A percentile compares a stretch with the other conserved stretches of the same genome.
These are phyloP conservation scores for Dolomedes plantarius DNA, from an alignment of 2,888 invertebrate genomes.

Conservation along the genomic window DNA sequence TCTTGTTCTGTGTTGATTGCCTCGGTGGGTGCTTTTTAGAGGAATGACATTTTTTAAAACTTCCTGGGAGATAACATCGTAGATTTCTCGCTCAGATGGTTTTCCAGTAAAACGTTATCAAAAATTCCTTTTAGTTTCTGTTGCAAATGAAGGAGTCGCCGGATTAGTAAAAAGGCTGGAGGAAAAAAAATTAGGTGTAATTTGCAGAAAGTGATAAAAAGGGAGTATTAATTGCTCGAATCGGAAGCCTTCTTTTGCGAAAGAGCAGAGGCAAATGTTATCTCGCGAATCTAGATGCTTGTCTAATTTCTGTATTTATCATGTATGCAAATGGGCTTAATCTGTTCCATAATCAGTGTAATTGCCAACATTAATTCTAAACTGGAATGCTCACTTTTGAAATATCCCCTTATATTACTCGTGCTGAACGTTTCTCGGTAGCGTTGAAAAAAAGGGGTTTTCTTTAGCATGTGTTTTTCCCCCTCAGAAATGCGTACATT, in stretches of 20 bases:
- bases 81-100: constrained; percentile 44
- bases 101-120: constrained; percentile 41
- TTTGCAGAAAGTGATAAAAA: constrained; percentile 16
- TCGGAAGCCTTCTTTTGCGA: neutral
- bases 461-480: too few species aligned
- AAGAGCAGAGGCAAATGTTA: constrained; percentile 8
- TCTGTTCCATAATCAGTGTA: neutral
- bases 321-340: constrained; percentile 1
- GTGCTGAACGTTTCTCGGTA: too few species aligned
- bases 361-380: neutral
- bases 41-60: neutral
- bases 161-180: neutral
- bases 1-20: constrained; percentile 54
- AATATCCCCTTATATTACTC: constrained; percentile 25
- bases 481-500: too few species aligned
- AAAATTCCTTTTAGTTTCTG: constrained; percentile 50
- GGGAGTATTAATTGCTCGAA: constrained; percentile 6
- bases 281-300: neutral
- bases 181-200: neutral
- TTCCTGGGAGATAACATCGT: constrained; percentile 38
- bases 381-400: neutral
- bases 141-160: neutral
- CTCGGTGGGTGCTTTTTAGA: neutral
- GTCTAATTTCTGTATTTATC: constrained; percentile 9
- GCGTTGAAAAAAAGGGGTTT: too few species aligned